A percentile compares a stretch with the other conserved stretches of the same genome.
Conservation (phyloP, 1,140 invertebrate species). For the Dinothrombium tinctorium region DNA sequence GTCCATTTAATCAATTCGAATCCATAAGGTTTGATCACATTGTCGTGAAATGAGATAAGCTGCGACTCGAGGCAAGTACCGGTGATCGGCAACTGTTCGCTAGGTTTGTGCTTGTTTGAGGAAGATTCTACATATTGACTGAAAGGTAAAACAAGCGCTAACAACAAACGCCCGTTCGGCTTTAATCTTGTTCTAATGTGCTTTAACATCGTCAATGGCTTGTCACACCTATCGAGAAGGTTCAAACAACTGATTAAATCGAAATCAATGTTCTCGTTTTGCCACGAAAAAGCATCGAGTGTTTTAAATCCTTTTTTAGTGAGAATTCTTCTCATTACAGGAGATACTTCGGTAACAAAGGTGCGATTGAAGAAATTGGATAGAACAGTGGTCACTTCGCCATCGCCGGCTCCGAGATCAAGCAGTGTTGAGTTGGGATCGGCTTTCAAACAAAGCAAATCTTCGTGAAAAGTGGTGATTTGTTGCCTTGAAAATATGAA, state of each 20-base stretch:
- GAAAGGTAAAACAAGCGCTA: constrained; percentile 68
- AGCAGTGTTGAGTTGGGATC: constrained; percentile 25
- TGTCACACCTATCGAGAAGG: constrained; percentile 63
- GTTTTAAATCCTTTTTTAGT: constrained; percentile 42
- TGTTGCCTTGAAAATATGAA: constrained; percentile 62
- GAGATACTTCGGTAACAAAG: constrained; percentile 64
- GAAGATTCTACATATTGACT: constrained; percentile 60
- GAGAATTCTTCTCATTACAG: constrained; percentile 48
- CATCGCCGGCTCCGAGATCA: constrained; percentile 77
- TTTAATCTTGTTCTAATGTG: constrained; percentile 37
- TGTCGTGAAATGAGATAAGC: constrained; percentile 35
- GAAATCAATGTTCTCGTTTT: constrained; percentile 29
- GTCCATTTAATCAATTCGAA: constrained; percentile 51
- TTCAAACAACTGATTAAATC: constrained; percentile 67
- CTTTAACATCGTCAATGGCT: constrained; percentile 42
- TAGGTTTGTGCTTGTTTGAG: constrained; percentile 37
- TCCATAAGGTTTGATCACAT: constrained; percentile 42
- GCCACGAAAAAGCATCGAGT: constrained; percentile 48
- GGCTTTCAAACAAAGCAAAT: neutral
- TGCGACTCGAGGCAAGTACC: constrained; percentile 54
- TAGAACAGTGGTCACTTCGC: constrained; percentile 52
- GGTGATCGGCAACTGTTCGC: constrained; percentile 37
- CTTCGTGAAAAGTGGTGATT: constrained; percentile 26
- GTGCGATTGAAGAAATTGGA: constrained; percentile 32
- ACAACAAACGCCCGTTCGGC: constrained; percentile 37